Evolutionary conservation across 1,140 invertebrate species (phyloP).

Genomic region (Rhyzopertha dominica): DNA sequence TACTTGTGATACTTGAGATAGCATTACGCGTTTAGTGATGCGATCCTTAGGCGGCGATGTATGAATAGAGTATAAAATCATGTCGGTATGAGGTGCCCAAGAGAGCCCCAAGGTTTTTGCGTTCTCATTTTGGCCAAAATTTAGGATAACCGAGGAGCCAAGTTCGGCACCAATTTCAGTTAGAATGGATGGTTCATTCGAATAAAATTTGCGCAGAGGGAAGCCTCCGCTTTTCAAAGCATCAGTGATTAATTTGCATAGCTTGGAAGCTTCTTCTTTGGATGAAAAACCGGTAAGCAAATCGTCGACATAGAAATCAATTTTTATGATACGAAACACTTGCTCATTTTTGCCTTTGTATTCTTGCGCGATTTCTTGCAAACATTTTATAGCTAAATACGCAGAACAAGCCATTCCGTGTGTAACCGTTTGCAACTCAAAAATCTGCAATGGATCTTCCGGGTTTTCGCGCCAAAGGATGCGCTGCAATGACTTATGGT

Average conservation of each 20-base stretch:
- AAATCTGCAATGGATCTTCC: too few relatives aligned
- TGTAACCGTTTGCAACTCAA: too few relatives aligned
- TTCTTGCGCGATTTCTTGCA: too few relatives aligned
- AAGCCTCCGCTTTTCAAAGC: slow-evolving; percentile 15
- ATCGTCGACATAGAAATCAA: slow-evolving; percentile 52
- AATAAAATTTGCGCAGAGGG: slow-evolving; percentile 21
- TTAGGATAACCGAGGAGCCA: slow-evolving; percentile 10
- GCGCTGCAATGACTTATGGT: too few relatives aligned
- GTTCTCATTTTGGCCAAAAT: slow-evolving; percentile 6
- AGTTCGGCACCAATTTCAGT: not conserved
- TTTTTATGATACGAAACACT: too few relatives aligned
- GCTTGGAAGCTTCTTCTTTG: slow-evolving; percentile 2
- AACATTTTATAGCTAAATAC: too few relatives aligned
- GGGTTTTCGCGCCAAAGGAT: too few relatives aligned
- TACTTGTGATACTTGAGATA: slow-evolving; percentile 22
- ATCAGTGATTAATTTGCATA: slow-evolving; percentile 8
- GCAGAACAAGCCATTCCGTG: too few relatives aligned
- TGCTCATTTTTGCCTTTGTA: too few relatives aligned
- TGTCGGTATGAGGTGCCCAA: slow-evolving; percentile 12
- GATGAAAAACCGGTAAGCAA: slow-evolving; percentile 38
- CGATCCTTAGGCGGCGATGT: not conserved
- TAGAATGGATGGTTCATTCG: slow-evolving; percentile 10
- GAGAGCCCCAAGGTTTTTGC: slow-evolving; percentile 18
- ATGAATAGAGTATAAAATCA: slow-evolving; percentile 13
- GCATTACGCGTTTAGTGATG: too few relatives aligned